Evolutionary conservation across 2,797 vertebrate species (phyloP).

Genomic region (Lepilemur ruficaudatus): DNA sequence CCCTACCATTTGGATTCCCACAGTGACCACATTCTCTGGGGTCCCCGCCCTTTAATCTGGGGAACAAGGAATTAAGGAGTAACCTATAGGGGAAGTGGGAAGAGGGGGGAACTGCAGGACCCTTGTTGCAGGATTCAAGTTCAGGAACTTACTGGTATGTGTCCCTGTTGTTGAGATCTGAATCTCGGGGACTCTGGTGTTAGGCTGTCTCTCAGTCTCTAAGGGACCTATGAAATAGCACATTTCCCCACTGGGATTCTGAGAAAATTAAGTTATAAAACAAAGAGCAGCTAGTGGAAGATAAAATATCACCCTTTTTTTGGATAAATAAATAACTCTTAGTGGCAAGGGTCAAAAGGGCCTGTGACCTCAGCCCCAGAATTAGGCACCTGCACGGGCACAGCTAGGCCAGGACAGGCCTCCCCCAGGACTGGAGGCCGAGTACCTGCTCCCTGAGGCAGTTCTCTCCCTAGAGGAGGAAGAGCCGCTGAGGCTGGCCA

Average conservation of each 20-base stretch:
- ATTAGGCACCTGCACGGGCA: background rate
- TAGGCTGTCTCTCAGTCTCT: background rate
- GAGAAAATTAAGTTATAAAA: background rate
- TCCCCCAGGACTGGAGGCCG: background rate
- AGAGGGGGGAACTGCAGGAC: accelerated
- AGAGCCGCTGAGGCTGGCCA: background rate
- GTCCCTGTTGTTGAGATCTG: background rate
- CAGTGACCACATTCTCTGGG: background rate
- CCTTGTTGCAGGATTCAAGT: background rate
- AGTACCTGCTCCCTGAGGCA: background rate
- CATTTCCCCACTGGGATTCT: background rate
- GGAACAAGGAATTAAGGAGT: background rate
- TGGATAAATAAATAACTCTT: background rate
- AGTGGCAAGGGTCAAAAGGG: background rate
- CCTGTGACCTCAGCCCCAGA: background rate
- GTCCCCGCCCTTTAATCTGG: background rate
- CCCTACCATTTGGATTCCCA: background rate
- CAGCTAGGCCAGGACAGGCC: background rate
- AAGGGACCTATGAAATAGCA: background rate
- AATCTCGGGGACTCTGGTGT: too few species aligned
- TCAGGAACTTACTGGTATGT: background rate
- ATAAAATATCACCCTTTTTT: background rate
- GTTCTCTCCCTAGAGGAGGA: background rate
- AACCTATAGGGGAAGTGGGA: too few species aligned
- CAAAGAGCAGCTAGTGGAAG: background rate